These are phyloP conservation scores for Platyrinchus mystaceus DNA, from an alignment of 2,797 vertebrate species.

Conservation along the genomic window DNA sequence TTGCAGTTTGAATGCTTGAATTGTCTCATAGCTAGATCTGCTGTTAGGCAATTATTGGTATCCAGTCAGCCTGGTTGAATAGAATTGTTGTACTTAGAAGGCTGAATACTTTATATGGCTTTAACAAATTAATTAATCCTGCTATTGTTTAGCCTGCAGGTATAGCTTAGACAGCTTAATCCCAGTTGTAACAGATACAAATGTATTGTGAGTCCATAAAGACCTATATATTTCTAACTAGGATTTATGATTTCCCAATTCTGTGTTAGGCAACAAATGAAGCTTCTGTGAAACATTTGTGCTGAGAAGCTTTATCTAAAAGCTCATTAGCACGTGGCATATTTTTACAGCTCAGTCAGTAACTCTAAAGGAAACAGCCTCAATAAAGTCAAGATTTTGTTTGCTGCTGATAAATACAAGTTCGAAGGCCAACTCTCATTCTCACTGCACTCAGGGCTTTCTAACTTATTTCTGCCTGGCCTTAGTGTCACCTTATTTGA, in stretches of 20 bases:
- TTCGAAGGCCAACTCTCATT: neutral
- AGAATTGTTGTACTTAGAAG: constrained; percentile 21
- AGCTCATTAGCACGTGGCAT: neutral
- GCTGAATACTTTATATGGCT: neutral
- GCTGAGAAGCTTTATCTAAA: constrained; percentile 5
- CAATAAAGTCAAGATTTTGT: neutral
- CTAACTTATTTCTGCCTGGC: neutral
- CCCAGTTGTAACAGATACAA: constrained; percentile 6
- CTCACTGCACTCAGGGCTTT: neutral
- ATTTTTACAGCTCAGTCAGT: neutral
- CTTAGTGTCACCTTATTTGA: neutral
- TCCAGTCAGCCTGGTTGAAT: constrained; percentile 8
- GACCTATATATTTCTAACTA: neutral
- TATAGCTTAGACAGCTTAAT: neutral
- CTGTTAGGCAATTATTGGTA: neutral
- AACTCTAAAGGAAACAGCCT: neutral
- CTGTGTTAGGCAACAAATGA: constrained; percentile 3
- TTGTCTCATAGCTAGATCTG: constrained; percentile 7
- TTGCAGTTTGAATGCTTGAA: constrained; percentile 21
- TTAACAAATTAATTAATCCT: constrained; percentile 50
- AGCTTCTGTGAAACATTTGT: constrained; percentile 17
- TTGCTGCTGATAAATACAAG: neutral
- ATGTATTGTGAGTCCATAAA: constrained; percentile 24
- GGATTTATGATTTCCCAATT: constrained; percentile 34
- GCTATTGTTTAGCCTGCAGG: constrained; percentile 33